A percentile compares a stretch with the other conserved stretches of the same genome.
Evolutionary conservation across 2,888 invertebrate species (phyloP).

Genomic region (Chaitophorus viminalis): DNA sequence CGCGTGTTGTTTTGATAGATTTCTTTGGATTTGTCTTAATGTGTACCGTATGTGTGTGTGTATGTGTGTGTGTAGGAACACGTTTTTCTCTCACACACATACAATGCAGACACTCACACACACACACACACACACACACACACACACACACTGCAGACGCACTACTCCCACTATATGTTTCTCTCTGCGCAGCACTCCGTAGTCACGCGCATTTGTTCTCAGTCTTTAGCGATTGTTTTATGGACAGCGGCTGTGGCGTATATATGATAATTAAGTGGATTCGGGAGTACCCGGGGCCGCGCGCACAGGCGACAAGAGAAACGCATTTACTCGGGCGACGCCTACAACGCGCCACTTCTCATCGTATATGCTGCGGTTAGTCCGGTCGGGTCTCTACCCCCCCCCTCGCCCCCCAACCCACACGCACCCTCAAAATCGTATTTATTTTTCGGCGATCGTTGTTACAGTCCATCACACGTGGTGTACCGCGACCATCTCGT

Average conservation of each 20-base stretch:
- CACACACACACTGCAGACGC: no score
- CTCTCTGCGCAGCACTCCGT: not conserved
- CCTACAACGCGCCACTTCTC: slow-evolving; percentile 38
- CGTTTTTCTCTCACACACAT: slow-evolving; percentile 11
- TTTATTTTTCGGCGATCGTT: slow-evolving; percentile 30
- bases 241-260: not conserved
- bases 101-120: no score
- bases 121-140: no score
- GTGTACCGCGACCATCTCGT: not conserved
- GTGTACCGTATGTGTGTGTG: no score
- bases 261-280: slow-evolving; percentile 60
- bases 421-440: not conserved
- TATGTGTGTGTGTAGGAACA: slow-evolving; percentile 13
- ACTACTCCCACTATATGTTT: not conserved
- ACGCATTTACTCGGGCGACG: slow-evolving; percentile 57
- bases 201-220: not conserved
- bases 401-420: not conserved
- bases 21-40: slow-evolving; percentile 37
- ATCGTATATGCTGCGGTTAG: not conserved
- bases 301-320: slow-evolving; percentile 53
- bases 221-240: slow-evolving; percentile 50
- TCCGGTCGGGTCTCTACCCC: not conserved
- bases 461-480: not conserved
- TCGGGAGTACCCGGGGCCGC: slow-evolving; percentile 49
- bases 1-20: slow-evolving; percentile 56